A percentile compares a stretch with the other conserved stretches of the same genome.
These are phyloP conservation scores for Fratercula arctica DNA, from an alignment of 2,797 vertebrate genomes.

Conservation along the genomic window DNA sequence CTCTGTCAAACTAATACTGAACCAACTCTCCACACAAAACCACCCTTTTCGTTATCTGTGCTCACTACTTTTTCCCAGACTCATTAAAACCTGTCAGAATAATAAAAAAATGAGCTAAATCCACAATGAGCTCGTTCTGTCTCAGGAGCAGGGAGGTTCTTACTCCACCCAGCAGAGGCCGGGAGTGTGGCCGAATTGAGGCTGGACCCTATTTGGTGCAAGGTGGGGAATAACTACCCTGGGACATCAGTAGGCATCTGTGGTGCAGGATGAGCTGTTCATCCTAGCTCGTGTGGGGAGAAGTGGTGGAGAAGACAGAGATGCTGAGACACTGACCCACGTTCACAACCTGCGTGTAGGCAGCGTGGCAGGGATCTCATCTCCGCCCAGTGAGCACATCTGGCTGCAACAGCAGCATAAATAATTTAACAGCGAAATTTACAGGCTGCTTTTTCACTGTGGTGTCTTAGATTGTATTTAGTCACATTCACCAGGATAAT, in stretches of 20 bases:
- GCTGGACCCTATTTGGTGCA: background rate
- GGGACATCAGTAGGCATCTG: background rate
- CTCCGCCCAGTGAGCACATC: rapidly evolving
- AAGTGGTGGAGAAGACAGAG: background rate
- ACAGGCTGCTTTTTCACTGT: background rate
- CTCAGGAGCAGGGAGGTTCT: background rate
- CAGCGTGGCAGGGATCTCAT: background rate
- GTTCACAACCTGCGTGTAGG: background rate
- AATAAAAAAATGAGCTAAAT: background rate
- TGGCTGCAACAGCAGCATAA: background rate
- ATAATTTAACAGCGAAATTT: conserved; percentile 20
- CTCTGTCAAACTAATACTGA: background rate
- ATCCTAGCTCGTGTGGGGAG: background rate
- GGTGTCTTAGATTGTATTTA: background rate
- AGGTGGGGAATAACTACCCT: background rate
- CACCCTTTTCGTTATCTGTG: background rate
- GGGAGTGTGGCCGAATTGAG: background rate
- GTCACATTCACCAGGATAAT: background rate
- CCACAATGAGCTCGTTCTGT: background rate
- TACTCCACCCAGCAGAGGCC: background rate
- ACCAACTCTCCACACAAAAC: background rate
- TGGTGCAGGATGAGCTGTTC: background rate
- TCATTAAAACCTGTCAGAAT: conserved; percentile 3
- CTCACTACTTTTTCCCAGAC: background rate
- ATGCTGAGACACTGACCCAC: background rate